Conservation (phyloP, 1,140 invertebrate species). For the Habropoda laboriosa region DNA sequence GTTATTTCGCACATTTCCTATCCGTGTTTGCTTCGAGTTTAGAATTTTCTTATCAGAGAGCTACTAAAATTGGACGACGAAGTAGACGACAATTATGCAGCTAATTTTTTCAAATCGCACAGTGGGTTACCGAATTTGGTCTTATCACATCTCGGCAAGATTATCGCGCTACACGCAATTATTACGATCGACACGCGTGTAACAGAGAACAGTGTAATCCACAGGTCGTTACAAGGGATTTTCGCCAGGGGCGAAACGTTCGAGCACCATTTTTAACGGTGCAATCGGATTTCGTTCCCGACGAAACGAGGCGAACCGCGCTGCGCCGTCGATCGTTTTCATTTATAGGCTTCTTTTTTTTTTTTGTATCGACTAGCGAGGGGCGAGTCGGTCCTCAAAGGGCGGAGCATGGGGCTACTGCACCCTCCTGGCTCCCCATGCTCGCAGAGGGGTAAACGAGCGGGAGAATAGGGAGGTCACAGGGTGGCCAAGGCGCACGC, state of each 20-base stretch:
- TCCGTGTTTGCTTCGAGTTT: too few relatives aligned
- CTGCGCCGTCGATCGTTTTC: conserved; percentile 59
- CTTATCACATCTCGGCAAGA: not conserved
- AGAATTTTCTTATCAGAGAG: too few relatives aligned
- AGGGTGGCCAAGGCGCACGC: conserved; percentile 65
- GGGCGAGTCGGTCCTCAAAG: conserved; percentile 45
- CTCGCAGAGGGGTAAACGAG: conserved; percentile 17
- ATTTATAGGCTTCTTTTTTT: conserved; percentile 71
- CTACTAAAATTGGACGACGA: too few relatives aligned
- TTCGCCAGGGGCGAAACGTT: not conserved
- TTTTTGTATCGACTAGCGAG: conserved; percentile 62
- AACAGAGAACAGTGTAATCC: conserved; percentile 28
- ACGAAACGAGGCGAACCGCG: conserved; percentile 51
- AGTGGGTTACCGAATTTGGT: too few relatives aligned
- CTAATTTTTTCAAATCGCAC: too few relatives aligned
- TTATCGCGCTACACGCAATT: not conserved
- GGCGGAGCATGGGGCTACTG: conserved; percentile 47
- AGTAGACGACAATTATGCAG: too few relatives aligned
- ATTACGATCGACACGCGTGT: not conserved
- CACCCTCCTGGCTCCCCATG: conserved; percentile 40
- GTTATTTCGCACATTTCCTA: too few relatives aligned
- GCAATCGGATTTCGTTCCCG: conserved; percentile 69
- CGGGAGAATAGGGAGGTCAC: conserved; percentile 23
- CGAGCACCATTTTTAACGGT: conserved; percentile 19
- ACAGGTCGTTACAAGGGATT: conserved; percentile 29